Evolutionary conservation across 1,140 invertebrate species (phyloP).

Genomic region (Neotoxoptera formosana): DNA sequence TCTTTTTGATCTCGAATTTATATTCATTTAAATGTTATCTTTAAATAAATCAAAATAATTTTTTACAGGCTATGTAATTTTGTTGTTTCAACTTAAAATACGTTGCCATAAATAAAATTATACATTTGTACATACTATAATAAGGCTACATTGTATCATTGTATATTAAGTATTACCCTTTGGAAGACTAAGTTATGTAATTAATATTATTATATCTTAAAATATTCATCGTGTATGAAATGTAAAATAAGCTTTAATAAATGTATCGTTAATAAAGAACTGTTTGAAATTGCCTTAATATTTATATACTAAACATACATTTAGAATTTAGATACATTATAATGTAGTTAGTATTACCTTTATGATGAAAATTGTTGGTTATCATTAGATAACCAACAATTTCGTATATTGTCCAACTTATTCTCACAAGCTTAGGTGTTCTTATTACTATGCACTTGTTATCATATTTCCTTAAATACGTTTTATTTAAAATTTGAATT

Average conservation of each 20-base stretch:
- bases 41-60: conserved; percentile 41
- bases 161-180: conserved; percentile 33
- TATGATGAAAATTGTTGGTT: too few relatives aligned
- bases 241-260: conserved; percentile 52
- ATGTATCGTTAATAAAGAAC: conserved; percentile 43
- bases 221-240: conserved; percentile 24
- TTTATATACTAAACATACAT: not conserved
- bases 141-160: conserved; percentile 40
- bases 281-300: conserved; percentile 11
- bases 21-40: conserved; percentile 38
- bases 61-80: not conserved
- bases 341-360: not conserved
- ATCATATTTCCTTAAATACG: too few relatives aligned
- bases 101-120: not conserved
- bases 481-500: too few relatives aligned
- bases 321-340: not conserved
- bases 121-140: conserved; percentile 4
- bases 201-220: conserved; percentile 11
- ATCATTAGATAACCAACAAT: too few relatives aligned
- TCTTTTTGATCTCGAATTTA: conserved; percentile 53
- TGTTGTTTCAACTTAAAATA: conserved; percentile 1
- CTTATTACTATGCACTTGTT: too few relatives aligned
- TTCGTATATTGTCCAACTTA: too few relatives aligned
- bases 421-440: too few relatives aligned
- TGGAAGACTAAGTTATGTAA: conserved; percentile 43